These are phyloP conservation scores for Kryptolebias ocellatus DNA, from an alignment of 2,797 vertebrate species.

Conservation along the genomic window DNA sequence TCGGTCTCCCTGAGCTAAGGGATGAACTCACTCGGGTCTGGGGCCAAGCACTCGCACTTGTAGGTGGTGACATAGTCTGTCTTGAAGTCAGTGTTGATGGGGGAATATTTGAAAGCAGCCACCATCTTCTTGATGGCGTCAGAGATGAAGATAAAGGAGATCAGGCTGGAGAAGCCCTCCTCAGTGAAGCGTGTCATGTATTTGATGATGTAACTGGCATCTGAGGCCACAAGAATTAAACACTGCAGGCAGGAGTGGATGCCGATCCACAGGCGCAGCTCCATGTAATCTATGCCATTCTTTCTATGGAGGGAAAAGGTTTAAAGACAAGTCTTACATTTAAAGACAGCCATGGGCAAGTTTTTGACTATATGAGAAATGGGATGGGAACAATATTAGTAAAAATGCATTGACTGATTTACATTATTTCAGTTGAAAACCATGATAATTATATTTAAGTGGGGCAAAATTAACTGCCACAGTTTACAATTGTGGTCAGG, in stretches of 20 bases:
- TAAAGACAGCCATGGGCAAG: too few relatives aligned
- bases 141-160: conserved; percentile 99
- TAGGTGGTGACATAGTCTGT: conserved; percentile 92
- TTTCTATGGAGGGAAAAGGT: conserved; percentile 74
- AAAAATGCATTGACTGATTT: too few relatives aligned
- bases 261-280: conserved; percentile 97
- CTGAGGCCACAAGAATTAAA: conserved; percentile 91
- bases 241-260: conserved; percentile 97
- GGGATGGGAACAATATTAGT: too few relatives aligned
- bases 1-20: conserved; percentile 44
- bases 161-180: conserved; percentile 98
- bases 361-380: too few relatives aligned
- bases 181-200: conserved; percentile 99
- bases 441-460: too few relatives aligned
- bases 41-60: conserved; percentile 94
- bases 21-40: conserved; percentile 89
- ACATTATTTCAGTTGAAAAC: too few relatives aligned
- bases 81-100: conserved; percentile 93
- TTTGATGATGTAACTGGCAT: conserved; percentile 97
- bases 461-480: too few relatives aligned
- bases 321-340: neutral
- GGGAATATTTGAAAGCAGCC: conserved; percentile 92
- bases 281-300: conserved; percentile 95
- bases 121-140: conserved; percentile 99
- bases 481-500: too few relatives aligned